Evolutionary conservation across 1,140 invertebrate genomes (phyloP), one percentile per base, ranked within the genome.

Genomic region (Hypsibius dujardini): DNA sequence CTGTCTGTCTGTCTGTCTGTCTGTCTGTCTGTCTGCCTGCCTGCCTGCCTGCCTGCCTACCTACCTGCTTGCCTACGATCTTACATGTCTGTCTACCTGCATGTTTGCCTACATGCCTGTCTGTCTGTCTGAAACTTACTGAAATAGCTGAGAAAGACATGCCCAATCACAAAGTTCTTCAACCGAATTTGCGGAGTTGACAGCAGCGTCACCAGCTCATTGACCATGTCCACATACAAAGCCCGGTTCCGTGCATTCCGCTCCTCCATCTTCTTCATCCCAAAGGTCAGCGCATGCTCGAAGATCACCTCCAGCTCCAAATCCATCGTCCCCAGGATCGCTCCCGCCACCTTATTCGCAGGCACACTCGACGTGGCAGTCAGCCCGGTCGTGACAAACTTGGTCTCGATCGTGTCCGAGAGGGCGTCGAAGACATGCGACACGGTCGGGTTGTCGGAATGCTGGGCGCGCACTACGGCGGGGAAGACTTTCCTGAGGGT

Each of bases 361-460:
- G 69, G 3, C 46, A 59, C 3, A 47, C 28, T 70, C 40, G 28
- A 83, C 80, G 73, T 77, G 62, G 67, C 78, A 76, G 70, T 77
- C 75, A 85, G 79, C 70, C 80, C 77, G 73, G 82, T 78, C 42
- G 82, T 81, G 56, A 83, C 80, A 72, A 83, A 78, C 71, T 80
- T 75, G 74, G 82, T 82, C 47, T 80, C 76, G 14, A 85, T 76
- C 67, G 78, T 78, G 56, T 79, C 79, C 59, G 80, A 79, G 46
- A 85, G 79, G 46, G 79, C 77, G 72, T 90, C 87, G 70, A 92
- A 84, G 47, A 93, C 78, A 56, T 81, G 83, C 60, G 90, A 85
- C 47, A 92, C 86, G 7, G 87, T 89, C 1, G 85, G 84, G 77
- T 91, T 90, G 76, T 92, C 89, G 0, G 87, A 89, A 70, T 88